Base-by-base conservation (phyloP, 2,888 invertebrate genomes). In the Sicus ferrugineus region DNA sequence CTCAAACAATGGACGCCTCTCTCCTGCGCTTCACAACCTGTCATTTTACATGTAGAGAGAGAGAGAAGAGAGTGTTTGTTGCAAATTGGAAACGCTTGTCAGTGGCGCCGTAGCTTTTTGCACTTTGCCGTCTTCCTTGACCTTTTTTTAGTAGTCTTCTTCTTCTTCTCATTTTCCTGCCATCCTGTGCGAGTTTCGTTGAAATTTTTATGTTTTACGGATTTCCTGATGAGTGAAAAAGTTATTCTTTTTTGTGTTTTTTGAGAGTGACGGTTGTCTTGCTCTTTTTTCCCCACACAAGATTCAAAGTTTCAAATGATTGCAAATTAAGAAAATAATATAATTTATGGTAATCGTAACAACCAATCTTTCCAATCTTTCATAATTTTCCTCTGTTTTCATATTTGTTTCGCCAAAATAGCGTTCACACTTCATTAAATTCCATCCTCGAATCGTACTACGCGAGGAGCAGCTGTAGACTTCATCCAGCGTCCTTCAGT, bases 51-150 rank as follows among this genome's bases (percentile, higher is more conserved):
- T 54, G 54, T 54, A n/a, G 42, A n/a, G 23, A 31, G 21, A 31
- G n/a, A 63, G 26, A 61, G 16, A 34, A 31, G 21, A 31, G n/a
- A 63, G 28, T 63, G 54, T 38, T 66, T 54, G 56, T 56, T 66
- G 54, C 19, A 66, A 56, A 66, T 66, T 66, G 66, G 56, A 66
- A 66, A 56, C 66, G 66, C 26, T 66, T 54, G 66, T 42, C 38
- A 66, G 26, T 66, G 42, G 38, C 56, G 34, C 66, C 66, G 56
- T 31, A 26, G 54, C 42, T 56, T n/a, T n/a, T 54, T 66, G 65
- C 65, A 65, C 21, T 54, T 65, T 38, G 38, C 54, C 42, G 66
- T 9, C 66, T 56, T 38, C 54, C 6, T 38, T 38, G 42, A 56
- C 66, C 42, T 56, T 56, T 66, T n/a, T 66, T 56, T 23, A 54